Evolutionary conservation across 2,888 invertebrate species (phyloP).

Genomic region (Melinaea menophilus): DNA sequence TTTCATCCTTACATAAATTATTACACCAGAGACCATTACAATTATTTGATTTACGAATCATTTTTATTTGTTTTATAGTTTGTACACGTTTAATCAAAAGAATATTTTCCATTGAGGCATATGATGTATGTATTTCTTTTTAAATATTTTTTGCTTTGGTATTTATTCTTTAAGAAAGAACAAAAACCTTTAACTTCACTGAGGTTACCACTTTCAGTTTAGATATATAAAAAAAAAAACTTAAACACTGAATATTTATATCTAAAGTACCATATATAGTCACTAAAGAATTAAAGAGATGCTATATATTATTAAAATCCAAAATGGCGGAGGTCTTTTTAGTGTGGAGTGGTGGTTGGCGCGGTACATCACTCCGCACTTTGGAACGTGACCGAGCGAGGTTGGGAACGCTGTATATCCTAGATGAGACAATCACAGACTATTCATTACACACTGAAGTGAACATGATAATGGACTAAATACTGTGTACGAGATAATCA

Average conservation of each 20-base stretch:
- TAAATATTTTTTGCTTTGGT: too few relatives aligned
- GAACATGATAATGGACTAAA: constrained; percentile 28
- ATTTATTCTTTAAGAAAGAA: too few relatives aligned
- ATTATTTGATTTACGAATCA: too few relatives aligned
- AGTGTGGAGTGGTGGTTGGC: constrained; percentile 66
- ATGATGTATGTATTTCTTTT: too few relatives aligned
- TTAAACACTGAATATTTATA: neutral
- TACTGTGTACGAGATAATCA: constrained; percentile 20
- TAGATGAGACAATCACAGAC: constrained; percentile 46
- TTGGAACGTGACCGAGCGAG: constrained; percentile 68
- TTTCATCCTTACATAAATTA: too few relatives aligned
- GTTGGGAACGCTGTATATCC: constrained; percentile 48
- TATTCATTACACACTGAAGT: constrained; percentile 20
- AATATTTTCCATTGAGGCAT: too few relatives aligned
- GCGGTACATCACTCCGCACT: constrained; percentile 75
- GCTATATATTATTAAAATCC: constrained; percentile 72
- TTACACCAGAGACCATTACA: too few relatives aligned
- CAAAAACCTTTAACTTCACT: too few relatives aligned
- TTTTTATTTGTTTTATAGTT: too few relatives aligned
- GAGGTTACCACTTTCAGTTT: too few relatives aligned
- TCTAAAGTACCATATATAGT: neutral
- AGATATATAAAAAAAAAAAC: too few relatives aligned
- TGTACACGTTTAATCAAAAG: too few relatives aligned
- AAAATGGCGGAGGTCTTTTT: constrained; percentile 64
- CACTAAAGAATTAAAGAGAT: constrained; percentile 58